These are phyloP conservation scores for Acronicta psi DNA, from an alignment of 2,888 invertebrate species.

Conservation along the genomic window DNA sequence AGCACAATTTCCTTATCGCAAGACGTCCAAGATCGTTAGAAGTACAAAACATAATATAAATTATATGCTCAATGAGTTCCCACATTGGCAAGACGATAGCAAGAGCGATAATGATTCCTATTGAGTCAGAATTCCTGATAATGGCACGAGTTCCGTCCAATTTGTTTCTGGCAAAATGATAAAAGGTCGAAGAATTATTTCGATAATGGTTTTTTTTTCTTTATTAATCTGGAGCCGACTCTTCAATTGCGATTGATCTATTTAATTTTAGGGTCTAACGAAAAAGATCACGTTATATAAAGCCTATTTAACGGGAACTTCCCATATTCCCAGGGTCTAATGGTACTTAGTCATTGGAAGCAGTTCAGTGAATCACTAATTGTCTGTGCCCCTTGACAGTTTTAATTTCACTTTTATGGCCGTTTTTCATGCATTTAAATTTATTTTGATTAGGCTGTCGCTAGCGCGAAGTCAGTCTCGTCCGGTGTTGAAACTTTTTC, in stretches of 20 bases:
- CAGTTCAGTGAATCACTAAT: not conserved
- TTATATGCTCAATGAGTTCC: slow-evolving; percentile 32
- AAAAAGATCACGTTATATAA: no score
- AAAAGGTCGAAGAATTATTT: slow-evolving; percentile 41
- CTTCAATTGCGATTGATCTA: no score
- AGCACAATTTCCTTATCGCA: slow-evolving; percentile 19
- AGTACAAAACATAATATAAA: slow-evolving; percentile 22
- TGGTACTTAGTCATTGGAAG: no score
- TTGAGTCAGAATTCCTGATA: slow-evolving; percentile 37
- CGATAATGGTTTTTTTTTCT: slow-evolving; percentile 22
- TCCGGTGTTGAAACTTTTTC: slow-evolving; percentile 2
- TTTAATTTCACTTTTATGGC: no score
- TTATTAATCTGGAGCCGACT: not conserved
- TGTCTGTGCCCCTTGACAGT: not conserved
- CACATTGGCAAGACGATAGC: slow-evolving; percentile 41
- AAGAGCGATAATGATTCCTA: slow-evolving; percentile 34
- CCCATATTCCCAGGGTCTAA: no score
- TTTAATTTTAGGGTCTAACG: no score
- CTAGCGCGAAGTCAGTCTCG: not conserved
- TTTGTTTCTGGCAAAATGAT: slow-evolving; percentile 39
- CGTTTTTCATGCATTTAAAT: slow-evolving; percentile 15
- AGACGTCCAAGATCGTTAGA: slow-evolving; percentile 7
- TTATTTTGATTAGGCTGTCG: slow-evolving; percentile 21
- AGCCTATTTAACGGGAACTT: no score
- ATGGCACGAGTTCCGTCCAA: slow-evolving; percentile 36